These are phyloP conservation scores for Isotomurus palustris DNA, from an alignment of 2,888 invertebrate genomes.

Conservation along the genomic window DNA sequence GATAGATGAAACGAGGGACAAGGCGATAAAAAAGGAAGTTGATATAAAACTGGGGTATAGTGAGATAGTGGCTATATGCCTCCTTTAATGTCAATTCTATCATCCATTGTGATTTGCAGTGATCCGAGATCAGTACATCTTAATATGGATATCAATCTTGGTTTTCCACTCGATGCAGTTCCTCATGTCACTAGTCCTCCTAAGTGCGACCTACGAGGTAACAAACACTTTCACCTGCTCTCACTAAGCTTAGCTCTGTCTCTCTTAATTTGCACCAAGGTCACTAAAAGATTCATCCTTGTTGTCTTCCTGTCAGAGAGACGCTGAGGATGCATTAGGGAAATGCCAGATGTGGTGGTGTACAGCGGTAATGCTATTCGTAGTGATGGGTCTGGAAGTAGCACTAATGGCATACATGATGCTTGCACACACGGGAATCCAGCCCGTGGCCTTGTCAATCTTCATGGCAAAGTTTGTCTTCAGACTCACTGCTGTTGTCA, in stretches of 20 bases:
- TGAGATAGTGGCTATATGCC: too few species aligned
- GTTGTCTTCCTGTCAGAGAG: constrained; percentile 22
- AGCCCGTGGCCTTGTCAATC: constrained; percentile 36
- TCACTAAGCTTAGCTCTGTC: background rate
- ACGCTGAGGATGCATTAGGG: constrained; percentile 38
- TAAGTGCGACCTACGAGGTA: constrained; percentile 37
- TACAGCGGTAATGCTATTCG: constrained; percentile 32
- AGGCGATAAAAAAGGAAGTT: too few species aligned
- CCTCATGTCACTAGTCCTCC: constrained; percentile 33
- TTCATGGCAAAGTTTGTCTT: constrained; percentile 38
- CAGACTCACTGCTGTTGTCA: constrained; percentile 33
- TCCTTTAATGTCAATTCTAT: too few species aligned
- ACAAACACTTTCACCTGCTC: background rate
- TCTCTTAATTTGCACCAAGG: background rate
- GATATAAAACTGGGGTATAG: too few species aligned
- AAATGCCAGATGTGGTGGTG: constrained; percentile 43
- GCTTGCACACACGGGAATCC: constrained; percentile 31
- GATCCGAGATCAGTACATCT: constrained; percentile 29
- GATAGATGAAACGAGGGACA: too few species aligned
- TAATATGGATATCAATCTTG: constrained; percentile 34
- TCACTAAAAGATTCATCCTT: background rate
- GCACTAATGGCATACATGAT: constrained; percentile 29
- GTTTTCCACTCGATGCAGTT: constrained; percentile 37
- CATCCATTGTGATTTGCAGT: constrained; percentile 19
- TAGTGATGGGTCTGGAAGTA: constrained; percentile 31